phyloP scores from a whole-genome alignment of 1,140 invertebrate species.

The Cherax quadricarinatus region DNA sequence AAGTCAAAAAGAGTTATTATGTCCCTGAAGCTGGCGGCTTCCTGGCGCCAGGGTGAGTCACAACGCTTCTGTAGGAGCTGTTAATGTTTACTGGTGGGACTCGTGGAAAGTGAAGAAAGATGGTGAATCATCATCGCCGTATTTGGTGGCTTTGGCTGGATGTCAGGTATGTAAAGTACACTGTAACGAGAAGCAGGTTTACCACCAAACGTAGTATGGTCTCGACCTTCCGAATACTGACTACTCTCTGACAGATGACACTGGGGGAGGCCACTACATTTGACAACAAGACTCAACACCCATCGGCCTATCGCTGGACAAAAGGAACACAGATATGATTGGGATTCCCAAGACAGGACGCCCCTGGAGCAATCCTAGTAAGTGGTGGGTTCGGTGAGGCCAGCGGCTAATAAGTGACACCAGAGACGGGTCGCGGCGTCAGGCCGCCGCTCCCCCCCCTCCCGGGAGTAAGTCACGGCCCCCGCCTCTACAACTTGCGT shows the following conservation, averaged over 20 bases:
- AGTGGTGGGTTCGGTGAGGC: constrained; percentile 23
- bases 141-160: constrained; percentile 13
- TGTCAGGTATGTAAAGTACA: not conserved
- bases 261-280: not conserved
- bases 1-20: constrained; percentile 17
- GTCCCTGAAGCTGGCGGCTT: constrained; percentile 33
- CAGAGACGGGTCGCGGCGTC: constrained; percentile 56
- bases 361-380: not conserved
- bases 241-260: not conserved
- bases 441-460: constrained; percentile 50
- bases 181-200: not conserved
- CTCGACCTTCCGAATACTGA: not conserved
- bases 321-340: not conserved
- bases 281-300: constrained; percentile 3
- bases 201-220: not conserved
- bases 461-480: constrained; percentile 38
- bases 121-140: constrained; percentile 23
- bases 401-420: constrained; percentile 56
- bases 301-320: constrained; percentile 10
- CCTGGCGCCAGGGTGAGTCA: constrained; percentile 62
- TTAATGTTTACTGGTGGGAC: constrained; percentile 24
- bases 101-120: constrained; percentile 46
- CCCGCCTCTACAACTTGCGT: constrained; percentile 56
- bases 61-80: not conserved
- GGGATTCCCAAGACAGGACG: constrained; percentile 29